Base-by-base conservation (phyloP, 2,888 invertebrate species). In the Sarcophaga carnaria region DNA sequence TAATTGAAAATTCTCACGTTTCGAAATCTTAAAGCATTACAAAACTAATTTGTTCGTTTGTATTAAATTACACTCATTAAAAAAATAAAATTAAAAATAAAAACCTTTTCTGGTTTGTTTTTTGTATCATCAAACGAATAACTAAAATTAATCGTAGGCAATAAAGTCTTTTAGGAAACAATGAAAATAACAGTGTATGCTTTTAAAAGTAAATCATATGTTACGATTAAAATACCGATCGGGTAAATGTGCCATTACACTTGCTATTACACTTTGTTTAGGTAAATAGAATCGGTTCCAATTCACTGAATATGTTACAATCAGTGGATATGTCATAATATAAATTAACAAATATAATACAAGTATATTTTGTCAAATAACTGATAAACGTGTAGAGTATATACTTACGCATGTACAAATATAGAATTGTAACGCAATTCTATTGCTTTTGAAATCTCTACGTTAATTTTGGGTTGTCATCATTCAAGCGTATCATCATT, bases 91-190 rank as follows among this genome's bases (percentile, higher is more conserved):
- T 8, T 22, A 67, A 71, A 67, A 37, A 27, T 45, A 2, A 37
- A 76, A 76, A 49, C 14, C 25, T 3, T 20, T 27, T 60, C 64
- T 60, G 17, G 27, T 66, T 74, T 17, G 27, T 12, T 14, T 45
- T 72, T 66, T 67, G n/a, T 69, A 27, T 54, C 17, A 54, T 14
- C 14, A 54, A 75, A 62, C 59, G 11, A 60, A 76, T 6, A 47
- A 76, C 81, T 84, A 76, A 70, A 84, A 77, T 76, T 82, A 84
- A 72, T 84, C 37, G 84, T 69, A 76, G 76, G 78, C 59, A 81
- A 87, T 83, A 83, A 83, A 81, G 45, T 87, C 74, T 83, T 78
- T 86, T 78, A 69, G 11, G n/a, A n/a, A 59, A 54, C 49, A 69
- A 75, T 70, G 22, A 54, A 64, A 69, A 69, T 4, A 25, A 69